These are phyloP conservation scores for Calephelis virginiensis DNA, from an alignment of 1,140 invertebrate genomes.

Conservation along the genomic window DNA sequence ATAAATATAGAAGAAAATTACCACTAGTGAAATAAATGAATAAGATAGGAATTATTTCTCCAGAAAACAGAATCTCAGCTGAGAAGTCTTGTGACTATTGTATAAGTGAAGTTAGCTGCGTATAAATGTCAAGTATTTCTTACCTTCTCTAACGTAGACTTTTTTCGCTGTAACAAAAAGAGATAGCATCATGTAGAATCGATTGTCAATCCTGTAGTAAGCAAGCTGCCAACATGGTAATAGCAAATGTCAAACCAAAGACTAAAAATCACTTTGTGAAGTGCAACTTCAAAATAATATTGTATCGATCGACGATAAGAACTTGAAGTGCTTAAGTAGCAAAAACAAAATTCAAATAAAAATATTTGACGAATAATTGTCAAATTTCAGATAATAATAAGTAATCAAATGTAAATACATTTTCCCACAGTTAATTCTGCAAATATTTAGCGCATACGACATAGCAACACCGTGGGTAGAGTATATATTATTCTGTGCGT, in stretches of 20 bases:
- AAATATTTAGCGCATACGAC: too few relatives aligned
- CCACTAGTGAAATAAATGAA: conserved; percentile 43
- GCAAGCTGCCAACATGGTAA: conserved; percentile 17
- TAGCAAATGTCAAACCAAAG: conserved; percentile 4
- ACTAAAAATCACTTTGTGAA: background rate
- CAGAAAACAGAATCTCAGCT: conserved; percentile 73
- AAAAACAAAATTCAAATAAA: too few relatives aligned
- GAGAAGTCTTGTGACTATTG: conserved; percentile 78
- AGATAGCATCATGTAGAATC: conserved; percentile 46
- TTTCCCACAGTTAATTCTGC: too few relatives aligned
- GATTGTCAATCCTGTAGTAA: conserved; percentile 47
- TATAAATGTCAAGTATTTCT: conserved; percentile 42
- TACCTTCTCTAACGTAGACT: conserved; percentile 67
- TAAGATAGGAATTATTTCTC: conserved; percentile 46
- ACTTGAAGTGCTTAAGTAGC: too few relatives aligned
- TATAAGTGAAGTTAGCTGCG: conserved; percentile 52
- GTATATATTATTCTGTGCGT: too few relatives aligned
- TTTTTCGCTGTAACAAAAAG: conserved; percentile 58
- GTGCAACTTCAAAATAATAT: too few relatives aligned
- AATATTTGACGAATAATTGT: too few relatives aligned
- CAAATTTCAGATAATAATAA: too few relatives aligned
- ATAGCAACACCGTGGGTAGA: too few relatives aligned
- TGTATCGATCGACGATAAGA: too few relatives aligned
- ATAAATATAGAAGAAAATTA: conserved; percentile 45
- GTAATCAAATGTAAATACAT: too few relatives aligned